Conservation (phyloP, 2,797 vertebrate genomes). For the Anableps anableps region DNA sequence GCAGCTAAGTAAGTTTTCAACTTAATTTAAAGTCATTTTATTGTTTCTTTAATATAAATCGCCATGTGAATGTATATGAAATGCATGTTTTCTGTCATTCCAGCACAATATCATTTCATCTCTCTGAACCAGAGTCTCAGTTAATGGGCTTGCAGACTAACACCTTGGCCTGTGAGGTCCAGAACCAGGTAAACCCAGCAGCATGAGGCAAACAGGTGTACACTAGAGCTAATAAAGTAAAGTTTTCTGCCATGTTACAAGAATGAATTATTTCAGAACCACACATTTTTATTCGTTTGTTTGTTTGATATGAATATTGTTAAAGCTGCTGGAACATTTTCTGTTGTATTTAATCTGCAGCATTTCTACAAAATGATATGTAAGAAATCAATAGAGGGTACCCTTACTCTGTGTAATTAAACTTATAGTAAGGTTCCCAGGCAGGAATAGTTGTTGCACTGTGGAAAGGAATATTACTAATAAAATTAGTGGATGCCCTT, state of each 20-base stretch:
- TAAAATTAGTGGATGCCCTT: background rate
- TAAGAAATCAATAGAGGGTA: background rate
- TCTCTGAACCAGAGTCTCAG: constrained; percentile 10
- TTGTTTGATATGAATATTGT: background rate
- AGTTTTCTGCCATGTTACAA: background rate
- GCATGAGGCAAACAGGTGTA: background rate
- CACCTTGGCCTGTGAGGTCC: background rate
- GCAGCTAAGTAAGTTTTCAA: constrained; percentile 52
- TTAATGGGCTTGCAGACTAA: constrained; percentile 5
- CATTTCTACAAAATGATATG: background rate
- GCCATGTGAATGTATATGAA: background rate
- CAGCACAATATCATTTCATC: constrained; percentile 31
- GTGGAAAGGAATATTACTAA: background rate
- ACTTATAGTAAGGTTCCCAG: background rate
- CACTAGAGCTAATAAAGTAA: background rate
- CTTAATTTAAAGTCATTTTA: background rate
- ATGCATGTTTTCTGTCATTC: constrained; percentile 6
- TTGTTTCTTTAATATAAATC: background rate
- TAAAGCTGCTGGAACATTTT: background rate
- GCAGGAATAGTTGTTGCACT: background rate
- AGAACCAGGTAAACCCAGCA: constrained; percentile 48
- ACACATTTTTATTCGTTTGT: background rate
- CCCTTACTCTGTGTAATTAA: background rate
- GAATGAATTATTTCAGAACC: background rate
- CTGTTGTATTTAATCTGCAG: background rate